Evolutionary conservation across 1,140 invertebrate genomes (phyloP), one percentile per base, ranked within the genome.

Genomic region (Cotesia glomerata): DNA sequence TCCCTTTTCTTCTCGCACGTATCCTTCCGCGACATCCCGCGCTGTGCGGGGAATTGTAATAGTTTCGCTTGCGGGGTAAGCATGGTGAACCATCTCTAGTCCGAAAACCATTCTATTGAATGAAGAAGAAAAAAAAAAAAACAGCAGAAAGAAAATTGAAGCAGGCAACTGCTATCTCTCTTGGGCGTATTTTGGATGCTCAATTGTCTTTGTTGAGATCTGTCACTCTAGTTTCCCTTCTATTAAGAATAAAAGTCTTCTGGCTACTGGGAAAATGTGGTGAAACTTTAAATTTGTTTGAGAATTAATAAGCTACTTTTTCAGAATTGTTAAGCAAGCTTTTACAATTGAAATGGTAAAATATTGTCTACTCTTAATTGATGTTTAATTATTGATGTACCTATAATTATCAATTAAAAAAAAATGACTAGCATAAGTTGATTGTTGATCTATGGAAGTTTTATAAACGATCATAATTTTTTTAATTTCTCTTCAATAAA

Each of bases 11-110:
- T 72, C 68, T 45, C n/a, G 54, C 61, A 64, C 59, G 63, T 67
- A 70, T 67, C 72, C 62, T 69, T 49, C 32, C 69, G 68, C 52
- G 54, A 59, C 65, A 32, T 52, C 36, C 64, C 71, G 64, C n/a
- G 75, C 66, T 62, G 49, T 36, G 75, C 76, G 69, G 71, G 69
- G 75, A 80, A 81, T 79, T 77, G 79, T 80, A 82, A 81, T 81
- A 80, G 78, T 78, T 77, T 78, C 75, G 59, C 77, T 74, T 68
- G 54, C 74, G 65, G 71, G 45, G 74, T 72, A 69, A 77, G 69
- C 68, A 69, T 68, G 73, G 73, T 69, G 61, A 59, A 14, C 56
- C 36, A 18, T 70, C 34, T 39, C 16, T 58, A 11, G 56, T 69
- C 56, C 64, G 70, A 70, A 69, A 51, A 51, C 68, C 34, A 58